These are phyloP conservation scores for Camptogramma bilineatum DNA, from an alignment of 2,888 invertebrate genomes.

Conservation along the genomic window DNA sequence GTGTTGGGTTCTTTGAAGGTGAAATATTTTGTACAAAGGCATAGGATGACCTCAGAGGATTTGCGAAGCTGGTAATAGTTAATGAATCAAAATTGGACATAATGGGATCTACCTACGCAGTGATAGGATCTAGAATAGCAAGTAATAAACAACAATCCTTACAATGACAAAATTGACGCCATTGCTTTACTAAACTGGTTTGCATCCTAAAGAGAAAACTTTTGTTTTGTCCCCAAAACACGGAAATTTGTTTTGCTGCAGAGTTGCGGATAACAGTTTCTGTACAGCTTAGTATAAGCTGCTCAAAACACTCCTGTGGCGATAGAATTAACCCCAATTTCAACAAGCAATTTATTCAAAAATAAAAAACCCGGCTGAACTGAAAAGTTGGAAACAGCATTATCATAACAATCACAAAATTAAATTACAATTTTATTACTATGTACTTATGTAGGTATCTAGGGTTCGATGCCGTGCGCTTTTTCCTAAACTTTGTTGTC, in stretches of 20 bases:
- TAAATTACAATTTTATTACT: too few relatives aligned
- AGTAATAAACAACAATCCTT: not conserved
- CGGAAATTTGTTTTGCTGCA: conserved; percentile 5
- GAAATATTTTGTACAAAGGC: not conserved
- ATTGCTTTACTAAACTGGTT: not conserved
- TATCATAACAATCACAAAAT: too few relatives aligned
- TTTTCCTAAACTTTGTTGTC: too few relatives aligned
- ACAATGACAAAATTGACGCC: not conserved
- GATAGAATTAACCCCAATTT: not conserved
- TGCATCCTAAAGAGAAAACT: not conserved
- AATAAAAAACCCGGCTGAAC: too few relatives aligned
- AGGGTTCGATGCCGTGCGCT: too few relatives aligned
- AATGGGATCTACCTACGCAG: not conserved
- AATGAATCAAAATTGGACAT: not conserved
- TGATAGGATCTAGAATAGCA: not conserved
- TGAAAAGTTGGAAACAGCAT: too few relatives aligned
- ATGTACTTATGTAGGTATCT: too few relatives aligned
- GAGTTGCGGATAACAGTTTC: conserved; percentile 14
- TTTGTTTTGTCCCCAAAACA: not conserved
- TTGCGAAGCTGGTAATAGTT: not conserved
- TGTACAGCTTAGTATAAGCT: conserved; percentile 21
- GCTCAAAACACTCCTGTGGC: not conserved
- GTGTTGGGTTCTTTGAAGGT: not conserved
- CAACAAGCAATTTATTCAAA: too few relatives aligned
- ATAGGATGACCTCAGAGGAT: conserved; percentile 1